These are phyloP conservation scores for Melanotaenia duboulayi DNA, from an alignment of 2,113 vertebrate species.

Conservation along the genomic window DNA sequence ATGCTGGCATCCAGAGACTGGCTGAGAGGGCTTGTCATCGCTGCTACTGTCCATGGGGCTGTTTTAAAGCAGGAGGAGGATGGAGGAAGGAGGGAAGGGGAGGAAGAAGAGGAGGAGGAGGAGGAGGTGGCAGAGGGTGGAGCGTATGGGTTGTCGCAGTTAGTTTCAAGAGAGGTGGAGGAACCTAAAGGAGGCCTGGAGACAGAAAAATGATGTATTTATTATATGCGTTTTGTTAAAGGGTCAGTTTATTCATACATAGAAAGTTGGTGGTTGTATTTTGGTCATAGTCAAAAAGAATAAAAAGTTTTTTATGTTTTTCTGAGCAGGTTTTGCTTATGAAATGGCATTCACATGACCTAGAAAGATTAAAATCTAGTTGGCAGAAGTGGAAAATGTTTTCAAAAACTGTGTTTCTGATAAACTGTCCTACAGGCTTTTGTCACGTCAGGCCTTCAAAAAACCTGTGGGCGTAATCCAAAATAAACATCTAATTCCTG, in stretches of 20 bases:
- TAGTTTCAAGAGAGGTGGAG: constrained; percentile 62
- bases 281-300: no score
- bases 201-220: background rate
- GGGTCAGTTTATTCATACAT: no score
- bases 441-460: background rate
- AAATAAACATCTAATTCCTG: constrained; percentile 15
- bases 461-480: constrained; percentile 32
- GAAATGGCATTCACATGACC: background rate
- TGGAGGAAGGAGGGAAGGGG: constrained; percentile 44
- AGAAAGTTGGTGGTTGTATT: no score
- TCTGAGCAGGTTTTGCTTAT: background rate
- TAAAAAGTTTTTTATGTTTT: no score
- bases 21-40: constrained; percentile 33
- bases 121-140: constrained; percentile 52
- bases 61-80: constrained; percentile 22
- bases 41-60: constrained; percentile 30
- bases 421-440: background rate
- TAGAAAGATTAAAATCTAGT: background rate
- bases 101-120: constrained; percentile 68
- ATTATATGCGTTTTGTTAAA: no score
- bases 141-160: constrained; percentile 54
- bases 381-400: background rate
- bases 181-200: constrained; percentile 64
- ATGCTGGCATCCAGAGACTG: constrained; percentile 50
- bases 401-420: background rate